Percentiles rank a stretch among this genome's conserved stretches.
Evolutionary conservation across 2,113 vertebrate genomes (phyloP).

Genomic region (Martes martes): DNA sequence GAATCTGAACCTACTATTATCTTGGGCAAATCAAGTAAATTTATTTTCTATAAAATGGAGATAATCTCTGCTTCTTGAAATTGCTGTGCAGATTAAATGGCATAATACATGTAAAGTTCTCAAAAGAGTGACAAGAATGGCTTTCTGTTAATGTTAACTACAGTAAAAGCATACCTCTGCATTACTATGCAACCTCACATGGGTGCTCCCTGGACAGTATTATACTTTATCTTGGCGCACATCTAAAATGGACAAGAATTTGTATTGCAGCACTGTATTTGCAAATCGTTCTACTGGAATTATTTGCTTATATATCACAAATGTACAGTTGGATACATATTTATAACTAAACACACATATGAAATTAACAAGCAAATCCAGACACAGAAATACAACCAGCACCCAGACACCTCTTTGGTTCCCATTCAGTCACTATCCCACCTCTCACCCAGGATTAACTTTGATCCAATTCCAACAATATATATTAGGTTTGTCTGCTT

Average conservation of each 20-base stretch:
- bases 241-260: neutral
- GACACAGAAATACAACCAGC: neutral
- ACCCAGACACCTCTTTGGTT: neutral
- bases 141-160: neutral
- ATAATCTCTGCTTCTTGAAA: neutral
- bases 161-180: neutral
- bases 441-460: neutral
- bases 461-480: neutral
- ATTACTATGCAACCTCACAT: neutral
- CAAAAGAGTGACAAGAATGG: neutral
- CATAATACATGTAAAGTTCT: neutral
- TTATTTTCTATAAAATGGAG: neutral
- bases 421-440: neutral
- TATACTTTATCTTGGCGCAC: accelerated
- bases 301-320: neutral
- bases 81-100: neutral
- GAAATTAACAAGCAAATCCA: neutral
- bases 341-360: neutral
- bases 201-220: no score
- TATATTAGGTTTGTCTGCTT: neutral
- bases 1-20: neutral
- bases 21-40: neutral
- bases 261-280: neutral
- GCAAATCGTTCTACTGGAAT: neutral
- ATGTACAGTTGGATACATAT: neutral